Evolutionary conservation across 2,888 invertebrate species (phyloP), one percentile per base, ranked within the genome.

Genomic region (Xestia rhomboidea): DNA sequence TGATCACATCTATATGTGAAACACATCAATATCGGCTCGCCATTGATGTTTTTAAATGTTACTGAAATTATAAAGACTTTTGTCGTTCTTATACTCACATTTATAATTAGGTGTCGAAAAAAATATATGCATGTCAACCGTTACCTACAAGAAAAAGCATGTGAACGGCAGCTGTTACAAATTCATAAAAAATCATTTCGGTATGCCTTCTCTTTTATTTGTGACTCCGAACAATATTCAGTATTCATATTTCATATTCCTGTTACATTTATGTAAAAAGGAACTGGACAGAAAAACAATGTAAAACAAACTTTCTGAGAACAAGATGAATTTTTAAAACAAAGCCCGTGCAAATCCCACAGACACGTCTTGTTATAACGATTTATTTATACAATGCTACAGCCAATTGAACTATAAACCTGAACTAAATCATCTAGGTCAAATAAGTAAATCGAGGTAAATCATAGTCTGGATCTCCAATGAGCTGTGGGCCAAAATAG

Each of bases 1-100:
- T 89, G 89, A 90, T 90, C 87, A 90, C 88, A 87, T 90, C 89
- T 90, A 89, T 89, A 90, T 90, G 90, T 91, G 89, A 85, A 82
- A 87, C 76, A 90, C 88, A 92, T 93, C 83, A 86, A 86, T 89
- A 83, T 73, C 21, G 75, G 75, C 24, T 34, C 0, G 27, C 34
- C 0, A 44, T 64, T 80, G 38, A 66, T 77, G 80, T 85, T 86
- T 82, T 66, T 72, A 34, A 67, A 76, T 83, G 74, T 76, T 79
- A 75, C 77, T 84, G 76, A 87, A 85, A 82, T 79, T 3, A 77
- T 62, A n/a, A n/a, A n/a, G n/a, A n/a, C n/a, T n/a, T n/a, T n/a
- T 72, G 63, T 57, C 15, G 18, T 10, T 63, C 49, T 71, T 71
- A 68, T 51, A n/a, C 11, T 13, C 7, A 30, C 10, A 0, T 51